Conservation (phyloP, 2,888 invertebrate species). For the Aphrophora alni region DNA sequence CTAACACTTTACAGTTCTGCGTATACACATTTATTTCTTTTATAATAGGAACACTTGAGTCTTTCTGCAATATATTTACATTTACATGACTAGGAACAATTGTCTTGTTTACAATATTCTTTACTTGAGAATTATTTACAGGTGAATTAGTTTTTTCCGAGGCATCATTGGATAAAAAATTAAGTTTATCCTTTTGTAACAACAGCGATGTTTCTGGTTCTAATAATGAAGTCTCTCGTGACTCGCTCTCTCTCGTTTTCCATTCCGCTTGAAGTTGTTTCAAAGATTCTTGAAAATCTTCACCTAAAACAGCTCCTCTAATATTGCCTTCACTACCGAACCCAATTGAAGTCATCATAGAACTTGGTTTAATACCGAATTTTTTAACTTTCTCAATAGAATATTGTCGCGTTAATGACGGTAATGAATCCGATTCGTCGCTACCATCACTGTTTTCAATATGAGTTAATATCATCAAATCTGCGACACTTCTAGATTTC, state of each 20-base stretch:
- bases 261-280: conserved; percentile 57
- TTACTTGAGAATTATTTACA: neutral
- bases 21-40: neutral
- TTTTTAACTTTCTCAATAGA: conserved; percentile 54
- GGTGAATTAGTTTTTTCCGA: conserved; percentile 51
- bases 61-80: conserved; percentile 16
- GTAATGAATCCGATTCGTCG: conserved; percentile 60
- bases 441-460: conserved; percentile 67
- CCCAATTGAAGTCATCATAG: conserved; percentile 52
- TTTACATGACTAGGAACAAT: conserved; percentile 14
- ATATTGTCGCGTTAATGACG: conserved; percentile 49
- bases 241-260: conserved; percentile 45
- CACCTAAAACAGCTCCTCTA: conserved; percentile 59
- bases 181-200: conserved; percentile 46
- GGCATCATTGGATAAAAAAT: conserved; percentile 56
- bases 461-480: conserved; percentile 71
- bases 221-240: conserved; percentile 31
- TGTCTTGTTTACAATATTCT: neutral
- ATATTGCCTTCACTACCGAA: conserved; percentile 66
- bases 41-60: neutral
- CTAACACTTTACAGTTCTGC: neutral
- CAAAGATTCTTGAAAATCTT: conserved; percentile 63
- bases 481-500: conserved; percentile 71
- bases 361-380: conserved; percentile 53
- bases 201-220: conserved; percentile 31